These are phyloP conservation scores for Cheilosia grossa DNA, from an alignment of 2,888 invertebrate genomes.

Conservation along the genomic window DNA sequence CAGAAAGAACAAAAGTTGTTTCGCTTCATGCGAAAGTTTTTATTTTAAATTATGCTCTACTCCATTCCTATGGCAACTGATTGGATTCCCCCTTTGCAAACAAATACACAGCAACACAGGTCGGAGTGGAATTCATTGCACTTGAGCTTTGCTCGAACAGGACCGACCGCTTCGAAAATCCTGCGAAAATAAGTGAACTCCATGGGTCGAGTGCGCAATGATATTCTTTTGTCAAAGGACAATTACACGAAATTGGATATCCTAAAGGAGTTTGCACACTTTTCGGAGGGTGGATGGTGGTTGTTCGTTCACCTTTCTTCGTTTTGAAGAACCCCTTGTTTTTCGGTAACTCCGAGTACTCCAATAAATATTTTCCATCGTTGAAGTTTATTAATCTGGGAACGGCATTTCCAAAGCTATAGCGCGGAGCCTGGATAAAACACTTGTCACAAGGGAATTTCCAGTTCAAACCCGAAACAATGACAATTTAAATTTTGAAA, in stretches of 20 bases:
- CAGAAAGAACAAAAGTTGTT: too few relatives aligned
- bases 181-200: constrained; percentile 29
- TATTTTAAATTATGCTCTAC: constrained; percentile 27
- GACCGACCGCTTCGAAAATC: background rate
- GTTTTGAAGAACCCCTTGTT: constrained; percentile 44
- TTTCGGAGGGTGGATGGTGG: constrained; percentile 50
- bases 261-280: constrained; percentile 62
- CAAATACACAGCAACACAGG: constrained; percentile 5
- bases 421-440: background rate
- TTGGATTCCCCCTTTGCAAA: constrained; percentile 6
- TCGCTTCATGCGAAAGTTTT: too few relatives aligned
- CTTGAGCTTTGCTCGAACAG: constrained; percentile 50
- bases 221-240: constrained; percentile 71
- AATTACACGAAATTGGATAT: constrained; percentile 73
- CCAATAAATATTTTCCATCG: constrained; percentile 10
- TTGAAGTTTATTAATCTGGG: constrained; percentile 51
- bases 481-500: constrained; percentile 56
- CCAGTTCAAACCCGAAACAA: constrained; percentile 55
- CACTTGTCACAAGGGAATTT: constrained; percentile 52
- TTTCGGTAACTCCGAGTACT: background rate
- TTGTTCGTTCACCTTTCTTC: constrained; percentile 33
- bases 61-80: constrained; percentile 27
- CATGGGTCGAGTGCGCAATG: constrained; percentile 62
- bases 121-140: constrained; percentile 59
- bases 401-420: constrained; percentile 6